Evolutionary conservation across 2,888 invertebrate genomes (phyloP), one percentile per base, ranked within the genome.

Genomic region (Teleiodes luculella): DNA sequence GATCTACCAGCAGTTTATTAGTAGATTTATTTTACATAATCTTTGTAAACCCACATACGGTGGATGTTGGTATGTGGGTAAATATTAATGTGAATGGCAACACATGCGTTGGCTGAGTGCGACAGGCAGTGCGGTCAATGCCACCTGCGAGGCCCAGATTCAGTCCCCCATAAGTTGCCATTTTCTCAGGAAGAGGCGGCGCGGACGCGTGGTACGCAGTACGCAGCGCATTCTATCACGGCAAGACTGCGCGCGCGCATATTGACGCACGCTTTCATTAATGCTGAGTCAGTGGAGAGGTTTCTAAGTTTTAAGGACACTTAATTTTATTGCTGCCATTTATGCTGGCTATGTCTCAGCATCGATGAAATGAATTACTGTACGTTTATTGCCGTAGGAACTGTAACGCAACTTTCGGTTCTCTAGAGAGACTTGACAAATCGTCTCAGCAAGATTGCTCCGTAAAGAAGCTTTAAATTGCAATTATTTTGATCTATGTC

Each of bases 111-210:
- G 75, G 74, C 69, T 62, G 75, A 78, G 74, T 76, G 76, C 74
- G 70, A 76, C 75, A 80, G 74, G 80, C 78, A 78, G 76, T 64
- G 64, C 66, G 72, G 86, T 88, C 86, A 86, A 78, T 78, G 84
- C 81, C 86, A 85, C 84, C 77, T 74, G 77, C 62, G 74, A 83
- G 79, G 72, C 80, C 82, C 85, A 85, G 86, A 85, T 86, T 86
- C 80, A 83, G 78, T 85, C 85, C 83, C 84, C 83, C 80, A 81
- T 86, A 86, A 87, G 80, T 86, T 85, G 86, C 84, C 78, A 86
- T 87, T 87, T 87, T 88, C 87, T 85, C 80, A 83, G 85, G 88
- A 88, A 87, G 88, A 88, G 86, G 79, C 80, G 76, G 66, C 60
- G 67, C 61, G 64, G 67, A 59, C 78, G 80, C 87, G 65, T 54